Evolutionary conservation across 2,113 vertebrate genomes (phyloP), one percentile per base, ranked within the genome.

Genomic region (Actenoides hombroni): DNA sequence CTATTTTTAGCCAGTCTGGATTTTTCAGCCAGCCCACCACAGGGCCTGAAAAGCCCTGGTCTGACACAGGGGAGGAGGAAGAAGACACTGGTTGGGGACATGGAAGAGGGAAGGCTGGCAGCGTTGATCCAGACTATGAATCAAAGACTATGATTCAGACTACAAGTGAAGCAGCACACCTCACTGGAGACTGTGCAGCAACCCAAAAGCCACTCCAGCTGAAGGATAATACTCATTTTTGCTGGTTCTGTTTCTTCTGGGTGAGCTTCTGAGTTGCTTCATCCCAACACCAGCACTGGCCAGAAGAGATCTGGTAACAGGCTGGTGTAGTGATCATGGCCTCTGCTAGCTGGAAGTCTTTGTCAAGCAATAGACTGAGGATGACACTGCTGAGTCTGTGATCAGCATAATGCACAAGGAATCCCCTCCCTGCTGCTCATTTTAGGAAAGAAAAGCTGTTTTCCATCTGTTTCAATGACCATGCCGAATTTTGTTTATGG

Each of bases 301-400:
- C 88, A 78, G 23, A 42, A 88, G 14, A 54, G 35, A 20, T 35
- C 35, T 68, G 51, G 16, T 25, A 46, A 77, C 18, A 33, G 10
- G 42, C 42, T 7, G 1, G 15, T 29, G 16, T 21, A 51, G 33
- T 0, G 0, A 68, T 23, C 19, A 23, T 11, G 21, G n/a, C 25
- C 64, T 88, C n/a, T 78, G 26, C 31, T 19, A 75, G 16, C 56
- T 94, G 42, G 28, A 75, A 89, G 33, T 44, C 35, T 71, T 85
- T 2, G 1, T 67, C 60, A 64, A 60, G 39, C 44, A 37, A 39
- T 3, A 77, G 48, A 33, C 46, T 59, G 33, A 78, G 49, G 44
- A 56, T 1, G 15, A 29, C 4, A 16, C 31, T 31, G n/a, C 29
- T 28, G 53, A 71, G 26, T 54, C 68, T 35, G 20, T 37, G 40